Conservation (phyloP, 2,113 vertebrate genomes). For the Falco punctatus region DNA sequence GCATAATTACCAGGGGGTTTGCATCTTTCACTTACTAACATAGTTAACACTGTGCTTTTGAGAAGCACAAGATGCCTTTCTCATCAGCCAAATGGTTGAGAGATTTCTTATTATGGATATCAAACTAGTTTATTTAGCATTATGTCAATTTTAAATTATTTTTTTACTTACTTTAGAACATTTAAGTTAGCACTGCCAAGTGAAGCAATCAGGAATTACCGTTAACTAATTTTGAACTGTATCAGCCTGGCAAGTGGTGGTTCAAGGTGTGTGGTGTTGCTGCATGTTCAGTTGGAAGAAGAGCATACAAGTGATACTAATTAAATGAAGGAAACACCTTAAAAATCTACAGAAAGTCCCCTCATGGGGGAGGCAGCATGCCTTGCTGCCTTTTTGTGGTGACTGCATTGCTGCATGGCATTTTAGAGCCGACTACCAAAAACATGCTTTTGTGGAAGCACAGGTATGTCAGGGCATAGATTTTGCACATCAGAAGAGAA, state of each 20-base stretch:
- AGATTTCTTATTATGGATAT: not conserved
- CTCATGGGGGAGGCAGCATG: rapidly evolving
- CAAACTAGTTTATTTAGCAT: not conserved
- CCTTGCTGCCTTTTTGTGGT: not conserved
- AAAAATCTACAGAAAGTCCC: not conserved
- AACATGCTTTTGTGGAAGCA: not conserved
- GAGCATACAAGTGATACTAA: not conserved
- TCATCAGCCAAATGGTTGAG: not conserved
- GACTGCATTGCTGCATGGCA: rapidly evolving
- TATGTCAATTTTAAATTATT: not conserved
- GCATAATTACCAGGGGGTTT: not conserved
- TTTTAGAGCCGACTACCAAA: not conserved
- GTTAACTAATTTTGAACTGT: constrained; percentile 33
- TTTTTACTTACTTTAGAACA: constrained; percentile 17
- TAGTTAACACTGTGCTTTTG: not conserved
- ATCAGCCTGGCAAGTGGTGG: not conserved
- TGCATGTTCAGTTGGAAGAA: not conserved
- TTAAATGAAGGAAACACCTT: not conserved
- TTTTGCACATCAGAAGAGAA: not conserved
- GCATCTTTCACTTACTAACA: not conserved
- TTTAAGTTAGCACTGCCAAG: not conserved
- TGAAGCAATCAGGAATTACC: not conserved
- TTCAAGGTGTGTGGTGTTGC: not conserved
- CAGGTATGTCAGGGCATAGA: not conserved
- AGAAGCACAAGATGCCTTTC: not conserved